A percentile compares a stretch with the other conserved stretches of the same genome.
phyloP scores from a whole-genome alignment of 2,888 invertebrate species.

The Tinea pellionella region DNA sequence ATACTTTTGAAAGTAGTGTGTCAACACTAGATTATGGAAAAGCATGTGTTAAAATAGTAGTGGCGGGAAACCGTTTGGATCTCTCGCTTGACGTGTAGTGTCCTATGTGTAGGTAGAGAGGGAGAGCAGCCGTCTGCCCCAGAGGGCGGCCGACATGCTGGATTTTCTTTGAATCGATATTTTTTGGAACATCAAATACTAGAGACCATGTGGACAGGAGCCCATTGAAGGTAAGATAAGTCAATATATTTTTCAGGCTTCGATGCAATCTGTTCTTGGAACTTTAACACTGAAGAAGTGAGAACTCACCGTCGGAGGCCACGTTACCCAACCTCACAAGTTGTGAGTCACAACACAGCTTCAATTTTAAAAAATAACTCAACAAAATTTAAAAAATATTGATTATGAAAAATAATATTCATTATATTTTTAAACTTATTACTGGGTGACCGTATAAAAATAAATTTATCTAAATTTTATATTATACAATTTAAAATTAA shows the following conservation, averaged over 20 bases:
- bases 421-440: too few relatives aligned
- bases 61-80: constrained; percentile 69
- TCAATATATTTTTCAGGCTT: constrained; percentile 16
- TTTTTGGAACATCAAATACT: constrained; percentile 61
- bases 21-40: neutral
- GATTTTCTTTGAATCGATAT: constrained; percentile 68
- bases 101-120: constrained; percentile 62
- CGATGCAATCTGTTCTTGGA: too few relatives aligned
- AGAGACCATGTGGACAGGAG: constrained; percentile 59
- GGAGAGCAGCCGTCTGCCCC: constrained; percentile 62
- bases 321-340: too few relatives aligned
- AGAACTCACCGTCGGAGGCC: too few relatives aligned
- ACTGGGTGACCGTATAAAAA: too few relatives aligned
- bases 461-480: too few relatives aligned
- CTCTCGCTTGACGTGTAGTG: constrained; percentile 67
- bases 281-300: too few relatives aligned
- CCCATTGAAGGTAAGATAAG: constrained; percentile 61
- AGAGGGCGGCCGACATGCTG: constrained; percentile 67
- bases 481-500: neutral
- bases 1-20: constrained; percentile 29
- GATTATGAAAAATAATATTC: too few relatives aligned
- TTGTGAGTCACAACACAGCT: too few relatives aligned
- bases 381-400: too few relatives aligned
- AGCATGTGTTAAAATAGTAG: constrained; percentile 50
- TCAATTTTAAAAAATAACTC: too few relatives aligned